phyloP scores from a whole-genome alignment of 2,797 vertebrate species.

The Eulemur coronatus region DNA sequence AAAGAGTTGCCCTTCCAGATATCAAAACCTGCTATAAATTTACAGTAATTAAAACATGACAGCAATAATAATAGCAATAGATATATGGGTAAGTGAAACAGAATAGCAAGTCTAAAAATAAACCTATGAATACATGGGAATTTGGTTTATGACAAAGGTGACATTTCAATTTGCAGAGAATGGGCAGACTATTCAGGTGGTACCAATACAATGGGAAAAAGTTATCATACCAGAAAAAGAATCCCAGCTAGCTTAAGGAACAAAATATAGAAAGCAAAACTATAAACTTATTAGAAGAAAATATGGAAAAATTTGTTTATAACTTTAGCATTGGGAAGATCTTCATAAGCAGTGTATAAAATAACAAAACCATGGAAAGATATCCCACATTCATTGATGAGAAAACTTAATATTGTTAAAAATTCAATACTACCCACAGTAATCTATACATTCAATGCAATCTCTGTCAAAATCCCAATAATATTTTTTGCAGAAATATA shows the following conservation, averaged over 20 bases:
- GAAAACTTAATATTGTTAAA: neutral
- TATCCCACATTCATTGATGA: neutral
- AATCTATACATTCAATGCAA: neutral
- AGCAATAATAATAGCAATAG: neutral
- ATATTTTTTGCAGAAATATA: neutral
- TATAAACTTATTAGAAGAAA: slow-evolving; percentile 24
- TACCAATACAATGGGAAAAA: neutral
- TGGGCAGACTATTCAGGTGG: neutral
- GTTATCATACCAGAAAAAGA: neutral
- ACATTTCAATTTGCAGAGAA: slow-evolving; percentile 34
- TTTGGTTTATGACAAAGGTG: neutral
- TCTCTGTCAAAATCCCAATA: slow-evolving; percentile 12
- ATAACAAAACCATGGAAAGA: slow-evolving; percentile 33
- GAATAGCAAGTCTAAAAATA: neutral
- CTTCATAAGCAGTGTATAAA: slow-evolving; percentile 40
- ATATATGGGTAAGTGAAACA: neutral
- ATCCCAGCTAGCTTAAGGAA: slow-evolving; percentile 10
- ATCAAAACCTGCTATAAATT: slow-evolving; percentile 10
- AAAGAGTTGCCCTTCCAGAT: neutral
- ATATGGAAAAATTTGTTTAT: neutral
- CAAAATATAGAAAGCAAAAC: slow-evolving; percentile 2
- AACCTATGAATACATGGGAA: neutral
- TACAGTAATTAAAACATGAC: neutral
- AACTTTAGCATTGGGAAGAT: slow-evolving; percentile 38
- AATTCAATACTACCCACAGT: neutral